Base-by-base conservation (phyloP, 2,113 vertebrate genomes). In the Thinocorus orbignyianus region DNA sequence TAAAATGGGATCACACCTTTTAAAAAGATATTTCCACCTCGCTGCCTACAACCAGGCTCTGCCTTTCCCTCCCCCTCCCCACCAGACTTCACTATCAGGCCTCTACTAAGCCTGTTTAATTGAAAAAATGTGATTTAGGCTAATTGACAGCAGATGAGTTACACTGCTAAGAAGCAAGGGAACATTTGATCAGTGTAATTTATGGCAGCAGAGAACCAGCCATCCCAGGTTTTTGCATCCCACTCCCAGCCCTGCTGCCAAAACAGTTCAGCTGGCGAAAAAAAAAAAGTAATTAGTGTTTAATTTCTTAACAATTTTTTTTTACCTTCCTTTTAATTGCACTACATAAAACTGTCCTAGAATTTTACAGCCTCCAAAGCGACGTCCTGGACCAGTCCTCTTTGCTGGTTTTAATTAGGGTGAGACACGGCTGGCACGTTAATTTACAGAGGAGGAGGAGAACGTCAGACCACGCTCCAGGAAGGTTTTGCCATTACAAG, bases 271-370 rank as follows among this genome's bases (percentile, higher is more conserved):
- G 97, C 87, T 86, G 96, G 97, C 76, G 77, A 93, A 95, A 93
- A 89, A 88, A 61, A 62, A 64, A 95, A 96, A 96, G 95, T 95
- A 98, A 98, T 98, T 98, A 98, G 97, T 96, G 96, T 97, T 98
- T 98, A 98, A 98, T 98, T 98, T 98, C 97, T 98, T 97, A 97
- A 98, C 97, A 95, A 97, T 98, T 98, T 97, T 98, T 84, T 96
- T 97, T 98, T 94, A 97, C 97, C 88, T 97, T 92, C 95, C 95
- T 98, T 98, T 98, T 98, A 98, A 98, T 98, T 98, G 97, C 95
- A 37, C 93, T 95, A 97, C 98, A 98, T 98, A 98, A 98, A 98
- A 96, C 98, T 98, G 98, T 97, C 98, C 98, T 96, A 98, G 97
- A 97, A 97, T 97, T 98, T 98, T 98, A 98, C 94, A 97, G 97